A percentile compares a stretch with the other conserved stretches of the same genome.
Evolutionary conservation across 2,888 invertebrate species (phyloP).

Genomic region (Hermaeophaga mercurialis): DNA sequence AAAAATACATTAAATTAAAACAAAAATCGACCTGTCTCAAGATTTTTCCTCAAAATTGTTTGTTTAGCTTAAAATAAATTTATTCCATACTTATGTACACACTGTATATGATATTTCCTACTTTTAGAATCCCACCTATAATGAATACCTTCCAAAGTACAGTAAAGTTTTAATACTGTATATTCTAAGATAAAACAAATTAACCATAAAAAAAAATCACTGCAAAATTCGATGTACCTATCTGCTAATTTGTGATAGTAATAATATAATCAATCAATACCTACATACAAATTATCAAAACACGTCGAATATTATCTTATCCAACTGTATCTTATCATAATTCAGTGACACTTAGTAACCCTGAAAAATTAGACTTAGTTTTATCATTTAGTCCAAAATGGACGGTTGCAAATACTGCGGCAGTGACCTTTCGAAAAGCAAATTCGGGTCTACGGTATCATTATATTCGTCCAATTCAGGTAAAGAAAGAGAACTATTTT

Average conservation of each 20-base stretch:
- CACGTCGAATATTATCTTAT: constrained; percentile 8
- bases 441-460: constrained; percentile 13
- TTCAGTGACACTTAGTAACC: background rate
- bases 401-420: constrained; percentile 40
- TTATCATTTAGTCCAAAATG: constrained; percentile 17
- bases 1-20: too few relatives aligned
- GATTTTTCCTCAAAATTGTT: too few relatives aligned
- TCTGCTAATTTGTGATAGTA: background rate
- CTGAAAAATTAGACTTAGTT: background rate
- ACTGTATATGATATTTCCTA: too few relatives aligned
- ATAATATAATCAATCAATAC: constrained; percentile 17
- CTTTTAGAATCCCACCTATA: too few relatives aligned
- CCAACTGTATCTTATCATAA: background rate
- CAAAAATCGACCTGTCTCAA: too few relatives aligned
- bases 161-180: too few relatives aligned
- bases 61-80: too few relatives aligned
- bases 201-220: constrained; percentile 4
- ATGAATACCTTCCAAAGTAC: too few relatives aligned
- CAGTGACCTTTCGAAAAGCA: constrained; percentile 8
- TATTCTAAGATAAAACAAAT: background rate
- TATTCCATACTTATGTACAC: too few relatives aligned
- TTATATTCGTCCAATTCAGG: constrained; percentile 17
- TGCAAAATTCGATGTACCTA: constrained; percentile 5
- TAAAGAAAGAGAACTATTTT: too few relatives aligned
- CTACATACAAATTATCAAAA: constrained; percentile 1